These are phyloP conservation scores for Phenganax marumi DNA, from an alignment of 92 coral and sea anemone species.

Conservation along the genomic window DNA sequence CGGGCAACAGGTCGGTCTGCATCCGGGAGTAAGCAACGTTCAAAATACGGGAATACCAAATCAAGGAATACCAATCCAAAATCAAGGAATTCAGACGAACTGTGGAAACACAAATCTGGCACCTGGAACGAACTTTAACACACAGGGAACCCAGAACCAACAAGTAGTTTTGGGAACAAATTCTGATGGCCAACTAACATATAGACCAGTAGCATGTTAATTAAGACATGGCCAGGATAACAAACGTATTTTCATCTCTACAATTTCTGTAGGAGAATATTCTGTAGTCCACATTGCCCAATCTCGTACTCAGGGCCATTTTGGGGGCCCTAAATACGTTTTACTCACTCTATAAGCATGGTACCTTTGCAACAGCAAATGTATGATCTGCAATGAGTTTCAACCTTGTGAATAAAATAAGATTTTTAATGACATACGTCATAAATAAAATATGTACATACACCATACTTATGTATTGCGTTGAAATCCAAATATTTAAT, in stretches of 20 bases:
- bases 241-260: no score
- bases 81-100: no score
- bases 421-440: neutral
- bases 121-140: neutral
- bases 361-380: no score
- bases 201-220: neutral
- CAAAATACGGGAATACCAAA: no score
- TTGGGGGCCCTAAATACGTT: no score
- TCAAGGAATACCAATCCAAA: no score
- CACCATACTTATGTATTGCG: neutral
- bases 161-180: neutral
- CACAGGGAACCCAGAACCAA: neutral
- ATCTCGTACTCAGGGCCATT: neutral
- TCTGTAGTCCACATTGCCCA: neutral
- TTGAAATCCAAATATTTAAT: no score
- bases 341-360: no score
- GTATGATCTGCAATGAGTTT: no score
- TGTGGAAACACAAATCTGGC: no score
- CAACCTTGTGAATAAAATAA: neutral
- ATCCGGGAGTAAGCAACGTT: neutral
- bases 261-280: neutral
- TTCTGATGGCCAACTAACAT: neutral
- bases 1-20: neutral
- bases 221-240: neutral
- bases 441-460: conserved; percentile 3